Evolutionary conservation across 2,113 vertebrate species (phyloP).

Genomic region (Strix aluco): DNA sequence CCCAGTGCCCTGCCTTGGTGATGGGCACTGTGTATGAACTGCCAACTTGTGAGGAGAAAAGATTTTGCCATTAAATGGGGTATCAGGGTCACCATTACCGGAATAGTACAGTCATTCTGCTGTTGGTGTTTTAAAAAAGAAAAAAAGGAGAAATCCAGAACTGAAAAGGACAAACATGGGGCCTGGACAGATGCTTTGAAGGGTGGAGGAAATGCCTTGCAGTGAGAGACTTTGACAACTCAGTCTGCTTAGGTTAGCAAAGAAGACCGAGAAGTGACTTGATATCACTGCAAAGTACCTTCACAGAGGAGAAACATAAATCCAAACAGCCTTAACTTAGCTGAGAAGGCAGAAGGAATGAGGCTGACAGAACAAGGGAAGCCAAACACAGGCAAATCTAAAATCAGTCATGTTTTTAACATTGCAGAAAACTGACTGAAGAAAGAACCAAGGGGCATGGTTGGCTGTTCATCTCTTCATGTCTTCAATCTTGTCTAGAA

Average conservation of each 20-base stretch:
- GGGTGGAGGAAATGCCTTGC: not conserved
- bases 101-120: not conserved
- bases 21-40: not conserved
- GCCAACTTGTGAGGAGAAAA: not conserved
- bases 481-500: not conserved
- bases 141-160: not conserved
- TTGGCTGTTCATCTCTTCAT: not conserved
- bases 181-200: not conserved
- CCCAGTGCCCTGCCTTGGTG: not conserved
- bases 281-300: not conserved
- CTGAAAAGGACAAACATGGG: not conserved
- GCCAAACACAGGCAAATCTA: not conserved
- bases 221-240: not conserved
- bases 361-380: not conserved
- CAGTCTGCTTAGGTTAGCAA: not conserved
- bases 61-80: not conserved
- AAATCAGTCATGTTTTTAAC: not conserved
- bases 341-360: not conserved
- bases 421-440: not conserved
- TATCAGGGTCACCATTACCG: not conserved
- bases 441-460: not conserved
- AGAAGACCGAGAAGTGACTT: not conserved
- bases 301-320: not conserved
- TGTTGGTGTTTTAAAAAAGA: not conserved
- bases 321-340: not conserved